Evolutionary conservation across 1,140 invertebrate genomes (phyloP).

Genomic region (Nylanderia fulva): DNA sequence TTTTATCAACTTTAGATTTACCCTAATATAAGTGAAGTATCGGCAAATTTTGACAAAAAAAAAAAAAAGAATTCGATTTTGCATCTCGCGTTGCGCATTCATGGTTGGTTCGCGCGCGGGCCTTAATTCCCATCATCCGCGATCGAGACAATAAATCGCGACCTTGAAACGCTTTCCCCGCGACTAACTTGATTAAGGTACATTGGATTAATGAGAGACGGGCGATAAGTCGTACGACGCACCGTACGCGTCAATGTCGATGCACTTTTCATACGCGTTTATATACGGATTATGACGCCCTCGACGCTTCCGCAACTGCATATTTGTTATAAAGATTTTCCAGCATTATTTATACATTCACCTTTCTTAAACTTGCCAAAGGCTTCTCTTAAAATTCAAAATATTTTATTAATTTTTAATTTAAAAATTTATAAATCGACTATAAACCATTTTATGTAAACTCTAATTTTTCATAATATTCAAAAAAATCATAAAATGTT

Average conservation of each 20-base stretch:
- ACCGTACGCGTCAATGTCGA: conserved; percentile 49
- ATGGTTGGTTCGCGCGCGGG: background rate
- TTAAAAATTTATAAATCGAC: background rate
- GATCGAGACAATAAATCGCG: conserved; percentile 60
- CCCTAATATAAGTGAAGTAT: background rate
- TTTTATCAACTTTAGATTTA: background rate
- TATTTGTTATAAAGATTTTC: background rate
- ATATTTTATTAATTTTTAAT: background rate
- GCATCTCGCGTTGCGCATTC: background rate
- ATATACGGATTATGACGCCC: background rate
- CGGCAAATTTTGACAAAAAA: background rate
- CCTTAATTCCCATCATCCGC: background rate
- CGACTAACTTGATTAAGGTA: conserved; percentile 69
- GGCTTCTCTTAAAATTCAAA: background rate
- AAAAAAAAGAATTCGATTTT: background rate
- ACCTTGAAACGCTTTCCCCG: conserved; percentile 71
- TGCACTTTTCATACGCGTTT: conserved; percentile 58
- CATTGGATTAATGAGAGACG: conserved; percentile 68
- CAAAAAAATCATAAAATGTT: background rate
- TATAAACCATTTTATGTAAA: background rate
- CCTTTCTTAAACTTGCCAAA: background rate
- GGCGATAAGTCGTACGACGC: conserved; percentile 50
- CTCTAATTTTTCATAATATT: background rate
- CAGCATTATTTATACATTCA: background rate
- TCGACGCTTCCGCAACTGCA: background rate